phyloP scores from a whole-genome alignment of 2,888 invertebrate genomes.

The Synanthedon myopaeformis region DNA sequence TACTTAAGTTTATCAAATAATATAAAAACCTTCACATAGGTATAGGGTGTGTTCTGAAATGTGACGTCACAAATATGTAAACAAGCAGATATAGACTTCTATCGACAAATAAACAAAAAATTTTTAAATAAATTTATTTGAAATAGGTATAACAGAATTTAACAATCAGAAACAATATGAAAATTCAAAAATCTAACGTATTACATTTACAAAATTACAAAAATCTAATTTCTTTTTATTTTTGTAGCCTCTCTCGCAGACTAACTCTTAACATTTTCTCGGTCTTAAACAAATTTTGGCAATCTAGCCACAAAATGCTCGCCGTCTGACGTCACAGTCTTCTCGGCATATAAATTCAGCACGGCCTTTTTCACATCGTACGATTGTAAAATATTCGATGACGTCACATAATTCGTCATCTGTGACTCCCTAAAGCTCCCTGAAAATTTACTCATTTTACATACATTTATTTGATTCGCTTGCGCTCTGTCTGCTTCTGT shows the following conservation, averaged over 20 bases:
- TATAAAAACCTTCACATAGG: too few relatives aligned
- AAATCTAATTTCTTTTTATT: slow-evolving; percentile 13
- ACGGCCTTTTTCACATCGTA: slow-evolving; percentile 53
- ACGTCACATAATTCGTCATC: slow-evolving; percentile 1
- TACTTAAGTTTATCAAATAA: too few relatives aligned
- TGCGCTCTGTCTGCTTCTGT: background rate
- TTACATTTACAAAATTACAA: slow-evolving; percentile 12
- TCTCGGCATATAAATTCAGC: slow-evolving; percentile 46
- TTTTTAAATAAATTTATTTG: too few relatives aligned
- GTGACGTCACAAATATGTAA: too few relatives aligned
- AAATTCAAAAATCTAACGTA: background rate
- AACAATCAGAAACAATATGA: too few relatives aligned
- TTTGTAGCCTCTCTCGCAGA: slow-evolving; percentile 3
- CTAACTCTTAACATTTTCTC: slow-evolving; percentile 15
- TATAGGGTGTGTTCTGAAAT: too few relatives aligned
- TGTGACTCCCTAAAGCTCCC: background rate
- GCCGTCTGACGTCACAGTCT: slow-evolving; percentile 18
- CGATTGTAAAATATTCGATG: slow-evolving; percentile 39
- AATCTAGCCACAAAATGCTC: slow-evolving; percentile 37
- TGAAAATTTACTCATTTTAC: background rate
- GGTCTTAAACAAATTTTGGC: slow-evolving; percentile 39
- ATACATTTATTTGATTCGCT: background rate
- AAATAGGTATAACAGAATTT: too few relatives aligned
- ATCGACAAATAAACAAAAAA: too few relatives aligned
- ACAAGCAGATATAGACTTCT: too few relatives aligned